A percentile compares a stretch with the other conserved stretches of the same genome.
These are phyloP conservation scores for Margarornis squamiger DNA, from an alignment of 2,797 vertebrate genomes.

Conservation along the genomic window DNA sequence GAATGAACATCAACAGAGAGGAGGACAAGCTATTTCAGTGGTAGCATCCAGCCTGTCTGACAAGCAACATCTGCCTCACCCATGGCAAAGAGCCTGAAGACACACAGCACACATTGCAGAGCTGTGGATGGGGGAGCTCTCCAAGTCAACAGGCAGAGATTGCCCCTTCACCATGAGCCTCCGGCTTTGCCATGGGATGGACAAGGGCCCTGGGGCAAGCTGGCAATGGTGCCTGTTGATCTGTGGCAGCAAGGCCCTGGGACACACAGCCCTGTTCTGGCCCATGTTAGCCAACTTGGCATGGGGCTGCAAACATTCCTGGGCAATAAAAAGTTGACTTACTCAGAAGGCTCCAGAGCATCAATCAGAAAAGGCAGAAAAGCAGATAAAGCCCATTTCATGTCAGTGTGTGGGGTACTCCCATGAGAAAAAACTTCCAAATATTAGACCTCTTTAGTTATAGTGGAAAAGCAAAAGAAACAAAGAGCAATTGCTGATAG, in stretches of 20 bases:
- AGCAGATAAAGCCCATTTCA: background rate
- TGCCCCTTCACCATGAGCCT: fast-evolving
- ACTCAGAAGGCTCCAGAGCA: background rate
- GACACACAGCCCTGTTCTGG: background rate
- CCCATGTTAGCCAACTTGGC: background rate
- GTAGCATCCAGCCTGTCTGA: background rate
- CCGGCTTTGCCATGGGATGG: background rate
- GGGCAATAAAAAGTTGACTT: background rate
- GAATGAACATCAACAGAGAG: background rate
- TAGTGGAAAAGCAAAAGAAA: background rate
- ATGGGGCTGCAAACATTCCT: background rate
- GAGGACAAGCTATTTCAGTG: background rate
- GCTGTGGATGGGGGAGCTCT: background rate
- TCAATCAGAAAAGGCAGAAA: background rate
- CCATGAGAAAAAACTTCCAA: background rate
- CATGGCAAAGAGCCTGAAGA: background rate
- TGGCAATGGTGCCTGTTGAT: background rate
- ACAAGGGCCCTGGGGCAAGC: background rate
- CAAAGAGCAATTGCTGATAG: background rate
- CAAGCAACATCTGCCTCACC: background rate
- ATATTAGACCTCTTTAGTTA: background rate
- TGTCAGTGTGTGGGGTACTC: background rate
- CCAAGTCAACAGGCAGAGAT: background rate
- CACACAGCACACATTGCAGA: background rate
- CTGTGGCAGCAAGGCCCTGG: background rate